Base-by-base conservation (phyloP, 2,113 vertebrate genomes). In the Choloepus hoffmanni region DNA sequence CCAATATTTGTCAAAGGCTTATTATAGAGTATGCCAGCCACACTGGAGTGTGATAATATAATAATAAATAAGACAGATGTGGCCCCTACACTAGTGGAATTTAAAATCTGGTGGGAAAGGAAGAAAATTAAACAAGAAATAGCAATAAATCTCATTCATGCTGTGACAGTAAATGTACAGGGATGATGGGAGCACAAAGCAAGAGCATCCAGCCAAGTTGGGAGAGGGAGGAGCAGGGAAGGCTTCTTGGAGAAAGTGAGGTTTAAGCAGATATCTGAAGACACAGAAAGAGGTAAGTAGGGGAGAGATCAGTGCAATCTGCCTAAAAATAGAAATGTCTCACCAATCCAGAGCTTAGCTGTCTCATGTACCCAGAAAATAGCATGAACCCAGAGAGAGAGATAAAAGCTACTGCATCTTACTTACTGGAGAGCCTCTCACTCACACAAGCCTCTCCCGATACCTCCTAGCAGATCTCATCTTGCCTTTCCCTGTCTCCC, bases 71-170 rank as follows among this genome's bases (percentile, higher is more conserved):
- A 89, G 93, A 79, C 50, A 40, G 43, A 83, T 36, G 53, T 2
- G 4, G 60, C 26, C 83, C 50, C 81, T 77, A 33, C 10, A 24
- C 40, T 13, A 21, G 73, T 0, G 65, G 58, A 68, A 89, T 74
- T 92, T 83, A 82, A 97, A 94, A 92, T 83, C 40, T 62, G 33
- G 33, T 43, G 63, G 33, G 53, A 67, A 94, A 87, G 85, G 85
- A 36, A 68, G 65, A 92, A 67, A 88, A 85, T 40, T 65, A 58
- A 81, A 36, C 45, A 60, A 77, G 68, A 40, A 55, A 3, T 60
- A 89, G 60, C 62, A 53, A 53, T 28, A 77, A 58, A 91, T 30
- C 21, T 19, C 12, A 26, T 21, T 18, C 8, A 3, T n/a, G 50
- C 50, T 76, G 12, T 33, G 30, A 19, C 2, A 28, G 26, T 30